Evolutionary conservation across 1,140 invertebrate species (phyloP).

Genomic region (Dysdera silvatica): DNA sequence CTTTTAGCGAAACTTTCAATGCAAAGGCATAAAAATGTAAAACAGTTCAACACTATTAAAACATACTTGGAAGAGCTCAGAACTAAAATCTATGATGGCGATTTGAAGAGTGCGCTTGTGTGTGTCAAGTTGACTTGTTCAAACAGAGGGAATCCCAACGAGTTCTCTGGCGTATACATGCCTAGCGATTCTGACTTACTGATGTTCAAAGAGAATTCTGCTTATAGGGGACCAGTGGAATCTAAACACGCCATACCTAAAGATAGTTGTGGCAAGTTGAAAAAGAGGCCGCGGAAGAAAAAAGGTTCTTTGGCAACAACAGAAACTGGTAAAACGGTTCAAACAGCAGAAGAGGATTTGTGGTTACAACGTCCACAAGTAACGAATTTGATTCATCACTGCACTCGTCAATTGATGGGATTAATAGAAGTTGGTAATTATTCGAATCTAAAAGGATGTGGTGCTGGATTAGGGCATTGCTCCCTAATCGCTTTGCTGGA

Average conservation of each 20-base stretch:
- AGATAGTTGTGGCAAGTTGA: neutral
- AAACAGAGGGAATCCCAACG: neutral
- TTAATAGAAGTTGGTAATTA: conserved; percentile 19
- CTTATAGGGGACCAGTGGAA: conserved; percentile 10
- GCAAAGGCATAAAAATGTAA: neutral
- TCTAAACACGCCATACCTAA: neutral
- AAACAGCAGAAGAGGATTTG: neutral
- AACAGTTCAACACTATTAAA: neutral
- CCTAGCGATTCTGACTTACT: neutral
- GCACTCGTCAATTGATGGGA: conserved; percentile 22
- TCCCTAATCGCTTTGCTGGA: neutral
- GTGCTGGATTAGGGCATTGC: conserved; percentile 21
- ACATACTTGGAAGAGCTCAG: neutral
- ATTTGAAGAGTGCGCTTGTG: neutral
- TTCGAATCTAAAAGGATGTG: neutral
- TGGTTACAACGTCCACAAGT: conserved; percentile 5
- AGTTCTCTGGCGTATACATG: conserved; percentile 7
- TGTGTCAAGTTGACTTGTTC: neutral
- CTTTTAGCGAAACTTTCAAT: neutral
- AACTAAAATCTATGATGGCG: neutral
- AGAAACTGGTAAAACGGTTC: neutral
- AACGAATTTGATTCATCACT: neutral
- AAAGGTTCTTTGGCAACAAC: neutral
- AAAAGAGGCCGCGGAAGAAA: neutral
- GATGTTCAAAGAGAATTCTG: neutral